Evolutionary conservation across 2,797 vertebrate genomes (phyloP), one percentile per base, ranked within the genome.

Genomic region (Sphenopsis melanotis): DNA sequence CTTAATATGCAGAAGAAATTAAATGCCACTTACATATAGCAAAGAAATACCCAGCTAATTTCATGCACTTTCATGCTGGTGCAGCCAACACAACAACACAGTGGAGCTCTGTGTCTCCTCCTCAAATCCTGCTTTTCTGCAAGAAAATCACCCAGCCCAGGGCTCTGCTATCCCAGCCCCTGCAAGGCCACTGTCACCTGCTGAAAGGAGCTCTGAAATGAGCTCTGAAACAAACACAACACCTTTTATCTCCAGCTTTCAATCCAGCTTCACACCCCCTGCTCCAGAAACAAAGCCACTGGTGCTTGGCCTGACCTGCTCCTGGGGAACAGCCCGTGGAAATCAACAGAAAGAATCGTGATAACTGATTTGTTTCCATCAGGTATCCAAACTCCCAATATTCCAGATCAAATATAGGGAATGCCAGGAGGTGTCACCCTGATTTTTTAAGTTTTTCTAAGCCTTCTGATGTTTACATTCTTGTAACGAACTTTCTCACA

Each of bases 1-100:
- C 64, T 90, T 94, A 90, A 93, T 32, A 79, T 55, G 80, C 64
- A 75, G 68, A 95, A 91, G 76, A 71, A 96, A 93, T 82, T 83
- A 93, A 94, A 94, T 11, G n/a, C 77, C 65, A 85, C 79, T 93
- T 95, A 85, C 69, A 39, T 34, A 57, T 2, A 50, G 75, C 47
- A 76, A 92, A 93, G 66, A 80, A 94, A 90, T 15, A 47, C n/a
- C 23, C 70, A 59, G 71, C n/a, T 72, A 30, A 70, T 93, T 88
- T 68, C 14, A 49, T 6, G 36, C 47, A 39, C 50, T 83, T 59
- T 42, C 12, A 15, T 4, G 18, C 55, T 52, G 55, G 11, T 4
- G 8, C 29, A 79, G 93, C 68, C 71, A 75, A 75, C 63, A 66
- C 61, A 63, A 57, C 1, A 5, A 57, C 7, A 8, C 2, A 0